Evolutionary conservation across 1,140 invertebrate species (phyloP), one percentile per base, ranked within the genome.

Genomic region (Bombus ignitus): DNA sequence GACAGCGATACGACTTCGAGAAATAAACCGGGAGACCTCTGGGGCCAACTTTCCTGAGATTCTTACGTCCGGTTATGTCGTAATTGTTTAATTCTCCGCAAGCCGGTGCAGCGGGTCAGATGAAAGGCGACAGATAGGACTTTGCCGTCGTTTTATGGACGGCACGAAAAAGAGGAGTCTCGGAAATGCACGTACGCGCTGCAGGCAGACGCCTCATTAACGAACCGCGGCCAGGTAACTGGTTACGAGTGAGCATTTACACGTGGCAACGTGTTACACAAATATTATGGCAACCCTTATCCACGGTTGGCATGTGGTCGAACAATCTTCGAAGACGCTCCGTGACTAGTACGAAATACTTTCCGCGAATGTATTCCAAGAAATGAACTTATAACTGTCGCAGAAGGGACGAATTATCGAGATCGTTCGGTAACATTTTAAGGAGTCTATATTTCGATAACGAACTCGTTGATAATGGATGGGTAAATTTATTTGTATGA

Each of bases 41-140:
- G n/a, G n/a, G 83, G 76, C 25, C 83, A 65, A 79, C 77, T 80
- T 85, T 74, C 28, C 74, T 35, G 28, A 37, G 70, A 87, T 87
- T 66, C 35, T 84, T 88, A 73, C 66, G 70, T 53, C 72, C 84
- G 74, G 73, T 76, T 73, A 72, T 74, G 77, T 85, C 81, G 84
- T 92, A 91, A 91, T 92, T 90, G 87, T 87, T 92, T 88, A 91
- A 92, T 91, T 91, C 79, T 83, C 73, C 57, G 44, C 44, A 59
- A 66, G 82, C 82, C 84, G 77, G 71, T 39, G 47, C 37, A 62
- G 65, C 71, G 81, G 83, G 86, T 86, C 89, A 91, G 88, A 92
- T 92, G 81, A 85, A 79, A 91, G 86, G 77, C 75, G 87, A 66
- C 73, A 90, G 83, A 86, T 91, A 91, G 79, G 65, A 70, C 77